Evolutionary conservation across 2,888 invertebrate genomes (phyloP).

Genomic region (Meteorus cinctellus): DNA sequence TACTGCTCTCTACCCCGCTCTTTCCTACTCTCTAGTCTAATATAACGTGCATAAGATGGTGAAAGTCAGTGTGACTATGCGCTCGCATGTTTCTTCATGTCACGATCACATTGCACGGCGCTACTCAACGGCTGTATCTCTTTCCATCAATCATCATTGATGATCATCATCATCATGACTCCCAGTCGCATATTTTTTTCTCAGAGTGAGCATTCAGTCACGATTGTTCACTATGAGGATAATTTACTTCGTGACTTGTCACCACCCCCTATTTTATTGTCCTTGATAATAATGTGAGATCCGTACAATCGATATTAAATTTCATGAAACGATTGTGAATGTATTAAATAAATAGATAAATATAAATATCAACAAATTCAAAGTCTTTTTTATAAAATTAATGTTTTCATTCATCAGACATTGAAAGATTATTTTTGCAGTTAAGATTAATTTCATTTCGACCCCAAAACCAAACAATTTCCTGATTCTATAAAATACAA

Average conservation of each 20-base stretch:
- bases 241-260: not conserved
- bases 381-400: too few species aligned
- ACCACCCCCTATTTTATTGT: not conserved
- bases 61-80: conserved; percentile 25
- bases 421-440: too few species aligned
- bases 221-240: not conserved
- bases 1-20: conserved; percentile 3
- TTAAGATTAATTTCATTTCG: too few species aligned
- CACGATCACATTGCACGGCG: conserved; percentile 21
- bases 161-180: not conserved
- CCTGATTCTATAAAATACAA: not conserved
- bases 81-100: conserved; percentile 23
- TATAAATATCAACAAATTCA: too few species aligned
- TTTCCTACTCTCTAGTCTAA: conserved; percentile 1
- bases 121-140: not conserved
- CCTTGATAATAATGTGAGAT: not conserved
- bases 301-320: too few species aligned
- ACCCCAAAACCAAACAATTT: not conserved
- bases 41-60: conserved; percentile 2
- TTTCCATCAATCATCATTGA: conserved; percentile 9
- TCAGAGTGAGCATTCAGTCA: not conserved
- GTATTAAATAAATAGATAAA: too few species aligned
- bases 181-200: too few species aligned
- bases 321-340: too few species aligned
- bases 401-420: too few species aligned